Conservation (phyloP, 2,113 vertebrate species). For the Hystrix cristata region DNA sequence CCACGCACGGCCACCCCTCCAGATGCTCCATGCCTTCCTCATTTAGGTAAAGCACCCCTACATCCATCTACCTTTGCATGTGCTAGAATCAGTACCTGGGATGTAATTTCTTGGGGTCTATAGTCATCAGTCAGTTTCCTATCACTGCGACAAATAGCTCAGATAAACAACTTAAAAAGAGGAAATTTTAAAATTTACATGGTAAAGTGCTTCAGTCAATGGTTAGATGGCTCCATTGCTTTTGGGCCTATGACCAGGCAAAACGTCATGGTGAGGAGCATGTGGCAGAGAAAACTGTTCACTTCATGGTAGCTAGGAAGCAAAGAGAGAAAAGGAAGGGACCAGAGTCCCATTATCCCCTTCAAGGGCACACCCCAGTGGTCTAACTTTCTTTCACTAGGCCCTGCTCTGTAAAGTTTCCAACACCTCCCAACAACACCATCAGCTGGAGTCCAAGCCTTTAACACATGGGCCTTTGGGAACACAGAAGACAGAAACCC, state of each 20-base stretch:
- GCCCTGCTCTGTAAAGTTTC: not conserved
- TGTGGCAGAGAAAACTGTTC: not conserved
- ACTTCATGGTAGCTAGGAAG: not conserved
- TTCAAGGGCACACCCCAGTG: not conserved
- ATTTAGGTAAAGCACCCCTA: fast-evolving
- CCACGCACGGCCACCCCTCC: fast-evolving
- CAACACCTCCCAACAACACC: too few species aligned
- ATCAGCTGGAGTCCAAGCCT: not conserved
- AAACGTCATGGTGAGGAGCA: not conserved
- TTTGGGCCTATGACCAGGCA: not conserved
- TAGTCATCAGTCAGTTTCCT: not conserved
- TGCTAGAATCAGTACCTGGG: not conserved
- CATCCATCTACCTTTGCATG: not conserved
- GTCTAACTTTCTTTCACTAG: not conserved
- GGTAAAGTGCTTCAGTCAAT: not conserved
- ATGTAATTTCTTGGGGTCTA: not conserved
- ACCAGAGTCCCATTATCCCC: too few species aligned
- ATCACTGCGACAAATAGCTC: not conserved
- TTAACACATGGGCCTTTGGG: not conserved
- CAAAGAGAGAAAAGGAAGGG: not conserved
- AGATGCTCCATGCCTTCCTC: not conserved
- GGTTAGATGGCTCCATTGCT: not conserved
- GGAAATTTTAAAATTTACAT: not conserved
- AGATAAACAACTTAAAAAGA: not conserved
- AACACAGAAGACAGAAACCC: not conserved